Evolutionary conservation across 1,140 invertebrate genomes (phyloP).

Genomic region (Melanaphis sacchari): DNA sequence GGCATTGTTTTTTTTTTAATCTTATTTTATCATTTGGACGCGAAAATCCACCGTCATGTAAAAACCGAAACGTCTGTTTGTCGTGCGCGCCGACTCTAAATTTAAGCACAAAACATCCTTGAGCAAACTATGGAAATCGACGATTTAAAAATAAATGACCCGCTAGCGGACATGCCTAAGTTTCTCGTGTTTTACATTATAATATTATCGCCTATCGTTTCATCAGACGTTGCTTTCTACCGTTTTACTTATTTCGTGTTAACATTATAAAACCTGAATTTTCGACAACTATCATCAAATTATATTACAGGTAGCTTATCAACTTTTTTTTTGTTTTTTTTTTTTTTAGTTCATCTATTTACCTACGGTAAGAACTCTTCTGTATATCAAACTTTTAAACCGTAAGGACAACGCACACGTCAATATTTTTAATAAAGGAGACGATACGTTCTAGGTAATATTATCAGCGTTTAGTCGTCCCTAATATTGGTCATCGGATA

Average conservation of each 20-base stretch:
- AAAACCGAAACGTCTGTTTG: not conserved
- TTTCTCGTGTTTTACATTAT: not conserved
- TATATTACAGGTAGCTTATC: not conserved
- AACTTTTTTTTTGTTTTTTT: not conserved
- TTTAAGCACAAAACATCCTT: slow-evolving; percentile 56
- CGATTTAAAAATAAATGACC: slow-evolving; percentile 55
- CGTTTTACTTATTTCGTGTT: not conserved
- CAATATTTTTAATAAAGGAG: not conserved
- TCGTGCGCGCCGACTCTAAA: slow-evolving; percentile 15
- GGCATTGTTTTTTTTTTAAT: not conserved
- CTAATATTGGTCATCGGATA: not conserved
- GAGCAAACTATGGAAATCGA: slow-evolving; percentile 37
- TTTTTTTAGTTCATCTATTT: not conserved
- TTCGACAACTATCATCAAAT: not conserved
- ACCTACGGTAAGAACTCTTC: not conserved
- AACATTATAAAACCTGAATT: not conserved
- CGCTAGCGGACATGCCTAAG: not conserved
- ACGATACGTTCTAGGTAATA: not conserved
- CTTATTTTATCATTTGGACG: not conserved
- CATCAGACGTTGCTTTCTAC: not conserved
- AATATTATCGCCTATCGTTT: not conserved
- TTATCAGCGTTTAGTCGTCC: not conserved
- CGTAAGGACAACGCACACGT: not conserved
- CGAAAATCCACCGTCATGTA: not conserved
- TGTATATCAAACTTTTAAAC: not conserved